These are phyloP conservation scores for Caligus rogercresseyi DNA, from an alignment of 1,140 invertebrate species.

Conservation along the genomic window DNA sequence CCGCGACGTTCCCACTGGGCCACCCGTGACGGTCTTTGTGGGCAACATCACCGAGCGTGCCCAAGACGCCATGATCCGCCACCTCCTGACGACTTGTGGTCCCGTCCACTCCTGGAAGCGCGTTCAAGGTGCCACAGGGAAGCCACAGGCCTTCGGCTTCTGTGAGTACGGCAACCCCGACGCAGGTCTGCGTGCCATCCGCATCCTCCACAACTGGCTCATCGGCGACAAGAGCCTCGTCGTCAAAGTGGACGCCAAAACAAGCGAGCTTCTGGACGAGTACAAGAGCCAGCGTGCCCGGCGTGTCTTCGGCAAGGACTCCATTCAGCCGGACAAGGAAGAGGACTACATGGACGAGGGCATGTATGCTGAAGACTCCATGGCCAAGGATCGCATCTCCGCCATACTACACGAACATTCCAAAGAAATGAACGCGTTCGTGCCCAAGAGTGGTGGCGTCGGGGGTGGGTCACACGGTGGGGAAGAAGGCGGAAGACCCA, in stretches of 20 bases:
- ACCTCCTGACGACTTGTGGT: constrained; percentile 74
- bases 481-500: constrained; percentile 22
- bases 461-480: constrained; percentile 22
- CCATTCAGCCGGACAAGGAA: constrained; percentile 29
- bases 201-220: constrained; percentile 79
- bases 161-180: constrained; percentile 90
- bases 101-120: constrained; percentile 90
- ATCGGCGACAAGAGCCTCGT: constrained; percentile 83
- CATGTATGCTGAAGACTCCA: constrained; percentile 49
- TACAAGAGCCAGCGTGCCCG: constrained; percentile 42
- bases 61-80: constrained; percentile 81
- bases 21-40: constrained; percentile 90
- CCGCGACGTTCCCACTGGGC: constrained; percentile 38
- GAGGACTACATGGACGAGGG: constrained; percentile 63
- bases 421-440: constrained; percentile 48
- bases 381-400: constrained; percentile 51
- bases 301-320: constrained; percentile 13
- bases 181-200: constrained; percentile 77
- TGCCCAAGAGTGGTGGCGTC: constrained; percentile 26
- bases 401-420: constrained; percentile 63
- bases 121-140: constrained; percentile 58
- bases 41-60: constrained; percentile 93
- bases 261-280: constrained; percentile 76
- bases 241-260: constrained; percentile 95
- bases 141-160: constrained; percentile 77